Evolutionary conservation across 2,797 vertebrate species (phyloP), one percentile per base, ranked within the genome.

Genomic region (Arctocebus calabarensis): DNA sequence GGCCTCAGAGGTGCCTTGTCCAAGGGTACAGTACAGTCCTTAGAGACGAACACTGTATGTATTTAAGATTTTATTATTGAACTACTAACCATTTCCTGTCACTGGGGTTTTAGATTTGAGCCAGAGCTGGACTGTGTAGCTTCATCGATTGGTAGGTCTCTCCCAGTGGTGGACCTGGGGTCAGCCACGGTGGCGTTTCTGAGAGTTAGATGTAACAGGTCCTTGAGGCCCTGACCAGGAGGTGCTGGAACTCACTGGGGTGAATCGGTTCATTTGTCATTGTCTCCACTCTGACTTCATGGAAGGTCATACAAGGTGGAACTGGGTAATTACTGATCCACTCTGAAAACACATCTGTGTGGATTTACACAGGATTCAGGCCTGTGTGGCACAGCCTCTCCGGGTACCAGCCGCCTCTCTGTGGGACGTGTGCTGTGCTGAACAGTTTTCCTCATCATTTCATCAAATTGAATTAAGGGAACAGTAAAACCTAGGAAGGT

Each of bases 221-320:
- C 84, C 88, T 90, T 84, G 96, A 82, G 96, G 93, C 95, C 84
- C 95, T 97, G 97, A 94, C 97, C 91, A 2, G 23, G 73, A 93
- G 92, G 96, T 91, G 64, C 91, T 85, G 61, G 95, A 96, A 95
- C 89, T 83, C 92, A 84, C 97, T 90, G 87, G 95, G 94, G 96
- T 97, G 96, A 98, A 93, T 92, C 81, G 90, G 84, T 93, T 96
- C 96, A 97, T 98, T 97, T 97, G 96, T 98, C 93, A 95, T 52
- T 68, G 91, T 95, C 94, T 95, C 87, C 66, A 55, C 84, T 79
- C 66, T 48, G 82, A 84, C 90, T 95, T 90, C 90, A 45, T 11
- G 78, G 90, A 70, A 95, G 96, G 96, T 97, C 97, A 89, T 32
- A 55, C 4, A 74, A 92, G 93, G 93, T 97, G 82, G 70, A 79